phyloP scores from a whole-genome alignment of 2,113 vertebrate genomes.

The Nothocercus nigrocapillus region DNA sequence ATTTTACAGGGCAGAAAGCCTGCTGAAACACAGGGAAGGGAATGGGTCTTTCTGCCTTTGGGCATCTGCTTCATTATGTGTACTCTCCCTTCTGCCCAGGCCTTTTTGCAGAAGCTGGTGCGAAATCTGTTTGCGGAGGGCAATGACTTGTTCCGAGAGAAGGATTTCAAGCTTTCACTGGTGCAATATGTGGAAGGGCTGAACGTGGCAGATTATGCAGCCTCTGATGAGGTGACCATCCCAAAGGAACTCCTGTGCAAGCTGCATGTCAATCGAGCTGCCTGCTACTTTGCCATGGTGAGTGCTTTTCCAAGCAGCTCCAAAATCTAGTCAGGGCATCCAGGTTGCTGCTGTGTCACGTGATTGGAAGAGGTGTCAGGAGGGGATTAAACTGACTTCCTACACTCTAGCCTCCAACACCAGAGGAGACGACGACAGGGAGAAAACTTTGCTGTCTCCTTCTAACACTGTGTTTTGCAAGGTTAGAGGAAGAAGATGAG shows the following conservation, averaged over 20 bases:
- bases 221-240: constrained; percentile 82
- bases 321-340: background rate
- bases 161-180: constrained; percentile 81
- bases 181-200: constrained; percentile 90
- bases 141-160: constrained; percentile 86
- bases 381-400: background rate
- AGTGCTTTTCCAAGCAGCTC: constrained; percentile 40
- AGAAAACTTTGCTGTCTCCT: background rate
- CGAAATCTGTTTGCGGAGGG: constrained; percentile 91
- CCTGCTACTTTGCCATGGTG: constrained; percentile 90
- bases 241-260: constrained; percentile 86
- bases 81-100: constrained; percentile 67
- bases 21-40: background rate
- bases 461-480: background rate
- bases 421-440: background rate
- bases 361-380: background rate
- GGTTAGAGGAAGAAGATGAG: background rate
- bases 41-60: background rate
- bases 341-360: background rate
- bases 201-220: constrained; percentile 85
- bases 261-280: constrained; percentile 89
- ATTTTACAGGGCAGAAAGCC: background rate
- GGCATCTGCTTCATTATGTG: background rate
- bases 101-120: constrained; percentile 88
- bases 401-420: background rate